A percentile compares a stretch with the other conserved stretches of the same genome.
Evolutionary conservation across 2,888 invertebrate species (phyloP).

Genomic region (Agonopterix arenella): DNA sequence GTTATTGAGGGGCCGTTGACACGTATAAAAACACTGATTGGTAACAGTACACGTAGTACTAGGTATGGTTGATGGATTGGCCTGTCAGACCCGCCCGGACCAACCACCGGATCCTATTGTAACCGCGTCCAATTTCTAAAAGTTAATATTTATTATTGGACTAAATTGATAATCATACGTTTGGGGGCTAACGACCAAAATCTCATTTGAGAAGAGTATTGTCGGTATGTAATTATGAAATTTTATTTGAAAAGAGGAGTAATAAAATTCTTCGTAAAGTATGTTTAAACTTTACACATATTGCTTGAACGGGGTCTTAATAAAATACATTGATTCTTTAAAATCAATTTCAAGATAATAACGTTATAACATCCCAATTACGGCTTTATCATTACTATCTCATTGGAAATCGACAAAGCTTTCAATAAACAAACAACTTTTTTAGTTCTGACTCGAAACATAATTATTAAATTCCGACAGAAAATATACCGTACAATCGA

Average conservation of each 20-base stretch:
- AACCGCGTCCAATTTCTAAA: constrained; percentile 43
- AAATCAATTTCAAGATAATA: constrained; percentile 1
- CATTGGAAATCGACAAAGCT: no score
- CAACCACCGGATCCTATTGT: constrained; percentile 35
- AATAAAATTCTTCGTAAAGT: constrained; percentile 6
- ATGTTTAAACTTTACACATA: neutral
- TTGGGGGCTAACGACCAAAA: constrained; percentile 32
- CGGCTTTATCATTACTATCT: no score
- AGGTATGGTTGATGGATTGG: constrained; percentile 51
- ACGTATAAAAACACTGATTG: constrained; percentile 50
- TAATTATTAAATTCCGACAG: no score
- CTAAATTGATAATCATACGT: constrained; percentile 47
- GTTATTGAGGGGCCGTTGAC: constrained; percentile 49
- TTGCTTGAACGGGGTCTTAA: neutral
- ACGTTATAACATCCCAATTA: no score
- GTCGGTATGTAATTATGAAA: constrained; percentile 22
- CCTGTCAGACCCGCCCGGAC: constrained; percentile 26
- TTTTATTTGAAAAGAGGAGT: constrained; percentile 1
- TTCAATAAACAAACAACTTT: no score
- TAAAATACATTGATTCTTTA: neutral
- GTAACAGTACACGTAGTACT: constrained; percentile 43
- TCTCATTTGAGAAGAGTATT: constrained; percentile 26
- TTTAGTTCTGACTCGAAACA: no score
- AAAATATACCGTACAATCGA: constrained; percentile 8
- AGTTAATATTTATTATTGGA: constrained; percentile 47